These are phyloP conservation scores for Dryobates pubescens DNA, from an alignment of 2,797 vertebrate species.

Conservation along the genomic window DNA sequence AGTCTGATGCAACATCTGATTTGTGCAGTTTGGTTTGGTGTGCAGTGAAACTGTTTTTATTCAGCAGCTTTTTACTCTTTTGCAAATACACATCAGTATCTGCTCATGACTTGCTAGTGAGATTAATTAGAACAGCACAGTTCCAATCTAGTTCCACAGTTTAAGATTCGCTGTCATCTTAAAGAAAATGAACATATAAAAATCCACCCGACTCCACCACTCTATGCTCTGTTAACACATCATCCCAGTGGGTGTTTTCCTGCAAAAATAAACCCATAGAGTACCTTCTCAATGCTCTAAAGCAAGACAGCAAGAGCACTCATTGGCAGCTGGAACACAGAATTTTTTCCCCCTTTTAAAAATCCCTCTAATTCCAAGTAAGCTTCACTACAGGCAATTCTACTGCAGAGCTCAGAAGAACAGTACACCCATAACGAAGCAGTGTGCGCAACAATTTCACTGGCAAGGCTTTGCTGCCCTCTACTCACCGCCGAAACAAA, in stretches of 20 bases:
- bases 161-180: background rate
- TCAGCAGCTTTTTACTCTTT: slow-evolving; percentile 16
- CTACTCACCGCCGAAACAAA: slow-evolving; percentile 38
- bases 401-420: slow-evolving; percentile 58
- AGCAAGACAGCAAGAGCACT: slow-evolving; percentile 53
- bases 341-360: slow-evolving; percentile 11
- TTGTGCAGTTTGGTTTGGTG: background rate
- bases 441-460: slow-evolving; percentile 49
- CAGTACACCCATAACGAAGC: slow-evolving; percentile 55
- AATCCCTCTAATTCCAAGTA: slow-evolving; percentile 26
- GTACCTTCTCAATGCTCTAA: slow-evolving; percentile 58
- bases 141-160: background rate
- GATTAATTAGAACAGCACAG: background rate
- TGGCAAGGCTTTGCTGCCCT: slow-evolving; percentile 50
- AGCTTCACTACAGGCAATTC: slow-evolving; percentile 38
- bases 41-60: background rate
- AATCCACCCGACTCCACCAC: background rate
- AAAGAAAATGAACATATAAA: background rate
- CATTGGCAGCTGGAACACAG: background rate
- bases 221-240: background rate
- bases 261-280: slow-evolving; percentile 55
- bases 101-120: background rate
- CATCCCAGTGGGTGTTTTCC: background rate
- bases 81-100: background rate
- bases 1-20: background rate